Evolutionary conservation across 2,888 invertebrate genomes (phyloP).

Genomic region (Cheilosia pagana): DNA sequence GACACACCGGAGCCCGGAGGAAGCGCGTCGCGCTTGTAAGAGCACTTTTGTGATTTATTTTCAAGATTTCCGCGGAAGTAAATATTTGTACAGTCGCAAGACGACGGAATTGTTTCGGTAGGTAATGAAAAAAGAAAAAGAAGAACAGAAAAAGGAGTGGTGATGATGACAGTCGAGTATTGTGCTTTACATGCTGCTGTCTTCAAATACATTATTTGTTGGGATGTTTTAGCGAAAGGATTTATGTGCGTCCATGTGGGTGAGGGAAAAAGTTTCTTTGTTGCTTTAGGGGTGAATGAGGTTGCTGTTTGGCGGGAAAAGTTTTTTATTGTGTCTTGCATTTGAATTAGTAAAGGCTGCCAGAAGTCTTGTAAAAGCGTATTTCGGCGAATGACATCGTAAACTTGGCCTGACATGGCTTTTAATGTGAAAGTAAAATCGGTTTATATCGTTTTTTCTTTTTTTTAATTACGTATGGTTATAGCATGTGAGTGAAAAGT

Average conservation of each 20-base stretch:
- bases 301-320: slow-evolving; percentile 10
- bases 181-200: slow-evolving; percentile 38
- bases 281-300: slow-evolving; percentile 35
- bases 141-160: neutral
- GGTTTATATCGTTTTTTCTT: neutral
- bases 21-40: neutral
- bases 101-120: slow-evolving; percentile 19
- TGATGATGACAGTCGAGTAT: neutral
- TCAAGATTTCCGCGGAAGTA: slow-evolving; percentile 47
- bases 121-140: slow-evolving; percentile 49
- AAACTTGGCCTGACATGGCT: slow-evolving; percentile 28
- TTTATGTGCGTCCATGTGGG: slow-evolving; percentile 37
- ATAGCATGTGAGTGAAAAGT: neutral
- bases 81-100: slow-evolving; percentile 9
- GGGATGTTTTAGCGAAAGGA: slow-evolving; percentile 46
- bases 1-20: neutral
- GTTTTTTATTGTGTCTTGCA: slow-evolving; percentile 38
- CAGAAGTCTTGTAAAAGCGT: slow-evolving; percentile 15
- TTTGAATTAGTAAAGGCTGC: slow-evolving; percentile 37
- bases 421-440: neutral
- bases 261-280: slow-evolving; percentile 24
- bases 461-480: neutral
- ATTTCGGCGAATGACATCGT: slow-evolving; percentile 29
- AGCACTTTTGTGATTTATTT: slow-evolving; percentile 53
- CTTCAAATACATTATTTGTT: slow-evolving; percentile 36